phyloP scores from a whole-genome alignment of 2,888 invertebrate genomes.

The Drosophila glabriapex region DNA sequence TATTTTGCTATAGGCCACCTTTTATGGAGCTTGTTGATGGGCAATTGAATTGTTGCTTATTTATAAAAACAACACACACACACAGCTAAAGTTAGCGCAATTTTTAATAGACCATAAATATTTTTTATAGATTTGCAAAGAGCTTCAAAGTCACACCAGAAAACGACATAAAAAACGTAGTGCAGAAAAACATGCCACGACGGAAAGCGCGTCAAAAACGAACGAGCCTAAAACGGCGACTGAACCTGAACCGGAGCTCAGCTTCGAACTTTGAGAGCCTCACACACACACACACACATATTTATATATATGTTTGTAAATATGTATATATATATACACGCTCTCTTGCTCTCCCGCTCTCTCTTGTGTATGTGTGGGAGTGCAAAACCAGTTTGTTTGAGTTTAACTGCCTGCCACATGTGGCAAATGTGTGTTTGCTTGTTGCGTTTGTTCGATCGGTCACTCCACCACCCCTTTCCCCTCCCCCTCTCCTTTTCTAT shows the following conservation, averaged over 20 bases:
- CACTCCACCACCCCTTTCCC: not conserved
- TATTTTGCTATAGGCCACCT: not conserved
- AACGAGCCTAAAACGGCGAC: constrained; percentile 62
- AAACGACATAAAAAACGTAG: not conserved
- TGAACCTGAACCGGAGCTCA: constrained; percentile 58
- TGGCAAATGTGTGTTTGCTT: constrained; percentile 47
- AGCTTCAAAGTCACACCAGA: constrained; percentile 14
- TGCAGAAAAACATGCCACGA: constrained; percentile 20
- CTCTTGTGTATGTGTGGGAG: constrained; percentile 63
- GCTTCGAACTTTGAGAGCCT: constrained; percentile 48
- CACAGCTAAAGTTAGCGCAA: constrained; percentile 1
- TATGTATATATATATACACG: not conserved
- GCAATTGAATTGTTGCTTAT: constrained; percentile 1
- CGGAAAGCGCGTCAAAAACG: constrained; percentile 53
- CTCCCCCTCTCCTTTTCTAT: constrained; percentile 2
- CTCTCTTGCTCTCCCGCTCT: constrained; percentile 14
- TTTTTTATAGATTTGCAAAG: constrained; percentile 29
- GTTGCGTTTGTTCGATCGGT: constrained; percentile 42
- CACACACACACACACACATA: not conserved
- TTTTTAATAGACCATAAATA: constrained; percentile 20
- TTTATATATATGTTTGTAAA: not conserved
- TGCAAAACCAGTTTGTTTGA: constrained; percentile 73
- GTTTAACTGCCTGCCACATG: constrained; percentile 51
- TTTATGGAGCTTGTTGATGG: not conserved
- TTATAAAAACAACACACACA: not conserved